Conservation (phyloP, 2,888 invertebrate genomes). For the Mongoloraphidia duomilia region DNA sequence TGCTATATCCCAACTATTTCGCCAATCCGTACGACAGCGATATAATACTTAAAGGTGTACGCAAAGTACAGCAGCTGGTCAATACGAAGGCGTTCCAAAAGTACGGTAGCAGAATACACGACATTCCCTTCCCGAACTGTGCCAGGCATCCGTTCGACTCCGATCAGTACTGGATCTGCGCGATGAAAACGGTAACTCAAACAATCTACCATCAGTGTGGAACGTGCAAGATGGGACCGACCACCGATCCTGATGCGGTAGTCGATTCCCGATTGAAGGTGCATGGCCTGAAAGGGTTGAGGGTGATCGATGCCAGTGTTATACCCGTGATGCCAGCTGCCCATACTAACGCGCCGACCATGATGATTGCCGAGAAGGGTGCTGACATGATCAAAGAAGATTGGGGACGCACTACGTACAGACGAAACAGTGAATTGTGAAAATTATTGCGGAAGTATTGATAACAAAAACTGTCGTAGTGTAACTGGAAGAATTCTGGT, state of each 20-base stretch:
- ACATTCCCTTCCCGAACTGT: constrained; percentile 45
- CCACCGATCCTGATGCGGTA: constrained; percentile 41
- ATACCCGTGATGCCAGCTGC: constrained; percentile 65
- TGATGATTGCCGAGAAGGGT: constrained; percentile 72
- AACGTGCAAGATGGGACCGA: constrained; percentile 52
- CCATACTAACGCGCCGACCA: constrained; percentile 63
- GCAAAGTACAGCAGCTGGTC: constrained; percentile 40
- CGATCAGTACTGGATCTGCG: constrained; percentile 57
- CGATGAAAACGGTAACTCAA: constrained; percentile 48
- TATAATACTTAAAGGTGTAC: constrained; percentile 48
- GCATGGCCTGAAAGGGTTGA: constrained; percentile 48
- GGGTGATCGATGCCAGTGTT: constrained; percentile 66
- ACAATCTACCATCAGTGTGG: constrained; percentile 56
- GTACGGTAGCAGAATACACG: constrained; percentile 42
- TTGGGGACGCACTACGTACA: constrained; percentile 20
- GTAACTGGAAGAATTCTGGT: no score
- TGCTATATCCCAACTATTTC: constrained; percentile 48
- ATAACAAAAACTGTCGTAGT: no score
- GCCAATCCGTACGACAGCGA: constrained; percentile 41
- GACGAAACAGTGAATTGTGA: no score
- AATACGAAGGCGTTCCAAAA: constrained; percentile 41
- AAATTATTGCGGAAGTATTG: no score
- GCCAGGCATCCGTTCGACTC: constrained; percentile 39
- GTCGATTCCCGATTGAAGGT: constrained; percentile 47
- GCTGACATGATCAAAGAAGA: constrained; percentile 52